These are phyloP conservation scores for Sula dactylatra DNA, from an alignment of 2,113 vertebrate species.

Conservation along the genomic window DNA sequence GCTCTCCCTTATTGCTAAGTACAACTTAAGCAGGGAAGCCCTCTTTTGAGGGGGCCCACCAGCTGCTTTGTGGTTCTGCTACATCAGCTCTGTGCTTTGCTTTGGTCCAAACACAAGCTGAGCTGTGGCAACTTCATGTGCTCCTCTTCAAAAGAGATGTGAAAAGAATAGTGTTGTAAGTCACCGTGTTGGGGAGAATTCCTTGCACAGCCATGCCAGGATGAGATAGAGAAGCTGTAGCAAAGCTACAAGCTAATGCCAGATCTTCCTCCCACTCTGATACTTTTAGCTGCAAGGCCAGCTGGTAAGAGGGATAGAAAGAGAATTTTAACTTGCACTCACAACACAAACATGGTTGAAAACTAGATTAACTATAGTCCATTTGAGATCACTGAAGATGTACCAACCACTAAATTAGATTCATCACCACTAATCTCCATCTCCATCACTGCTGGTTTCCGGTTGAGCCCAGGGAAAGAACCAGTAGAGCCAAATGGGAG, in stretches of 20 bases:
- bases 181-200: not conserved
- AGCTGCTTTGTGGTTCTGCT: not conserved
- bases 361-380: not conserved
- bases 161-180: not conserved
- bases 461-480: not conserved
- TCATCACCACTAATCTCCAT: not conserved
- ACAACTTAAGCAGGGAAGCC: not conserved
- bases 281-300: not conserved
- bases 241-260: not conserved
- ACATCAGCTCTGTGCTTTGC: not conserved
- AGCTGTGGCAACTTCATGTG: not conserved
- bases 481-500: not conserved
- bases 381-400: not conserved
- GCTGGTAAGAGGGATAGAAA: not conserved
- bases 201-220: not conserved
- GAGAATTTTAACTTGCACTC: not conserved
- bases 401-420: not conserved
- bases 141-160: not conserved
- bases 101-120: not conserved
- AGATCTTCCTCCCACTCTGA: not conserved
- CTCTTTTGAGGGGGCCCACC: not conserved
- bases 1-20: not conserved
- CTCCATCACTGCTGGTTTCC: not conserved
- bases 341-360: not conserved
- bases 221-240: not conserved